Evolutionary conservation across 2,797 vertebrate genomes (phyloP).

Genomic region (Thunnus albacares): DNA sequence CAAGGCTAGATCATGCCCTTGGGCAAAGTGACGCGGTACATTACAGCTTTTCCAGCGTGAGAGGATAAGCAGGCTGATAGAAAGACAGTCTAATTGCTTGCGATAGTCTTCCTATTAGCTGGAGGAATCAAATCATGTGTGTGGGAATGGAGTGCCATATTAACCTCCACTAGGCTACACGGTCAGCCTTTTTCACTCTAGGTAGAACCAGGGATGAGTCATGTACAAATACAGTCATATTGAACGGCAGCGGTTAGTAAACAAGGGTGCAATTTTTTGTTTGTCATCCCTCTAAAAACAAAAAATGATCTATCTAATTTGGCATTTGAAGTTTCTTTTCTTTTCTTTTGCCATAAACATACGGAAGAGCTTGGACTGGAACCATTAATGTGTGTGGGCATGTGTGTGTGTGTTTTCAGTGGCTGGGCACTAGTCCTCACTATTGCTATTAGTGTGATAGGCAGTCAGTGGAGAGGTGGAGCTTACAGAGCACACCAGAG

Average conservation of each 20-base stretch:
- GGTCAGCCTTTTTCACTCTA: constrained; percentile 40
- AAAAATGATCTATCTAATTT: neutral
- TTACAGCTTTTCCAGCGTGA: constrained; percentile 63
- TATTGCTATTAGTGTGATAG: constrained; percentile 50
- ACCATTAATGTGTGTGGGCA: neutral
- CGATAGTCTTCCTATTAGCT: constrained; percentile 66
- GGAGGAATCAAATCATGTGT: constrained; percentile 67
- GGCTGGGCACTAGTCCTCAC: constrained; percentile 32
- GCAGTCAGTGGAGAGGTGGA: constrained; percentile 54
- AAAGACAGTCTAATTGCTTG: constrained; percentile 72
- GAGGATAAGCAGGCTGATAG: constrained; percentile 61
- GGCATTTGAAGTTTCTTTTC: neutral
- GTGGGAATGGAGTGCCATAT: constrained; percentile 65
- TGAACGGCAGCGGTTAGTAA: constrained; percentile 11
- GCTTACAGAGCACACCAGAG: constrained; percentile 43
- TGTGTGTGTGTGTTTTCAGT: constrained; percentile 15
- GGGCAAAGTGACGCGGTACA: constrained; percentile 68
- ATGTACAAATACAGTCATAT: constrained; percentile 9
- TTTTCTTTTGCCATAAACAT: neutral
- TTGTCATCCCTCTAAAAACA: neutral
- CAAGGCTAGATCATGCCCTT: constrained; percentile 64
- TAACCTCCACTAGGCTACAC: constrained; percentile 54
- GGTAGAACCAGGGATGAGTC: constrained; percentile 53
- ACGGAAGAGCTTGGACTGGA: neutral
- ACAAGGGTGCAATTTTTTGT: constrained; percentile 4